phyloP scores from a whole-genome alignment of 1,140 invertebrate species.

The Zaprionus gabonicus region DNA sequence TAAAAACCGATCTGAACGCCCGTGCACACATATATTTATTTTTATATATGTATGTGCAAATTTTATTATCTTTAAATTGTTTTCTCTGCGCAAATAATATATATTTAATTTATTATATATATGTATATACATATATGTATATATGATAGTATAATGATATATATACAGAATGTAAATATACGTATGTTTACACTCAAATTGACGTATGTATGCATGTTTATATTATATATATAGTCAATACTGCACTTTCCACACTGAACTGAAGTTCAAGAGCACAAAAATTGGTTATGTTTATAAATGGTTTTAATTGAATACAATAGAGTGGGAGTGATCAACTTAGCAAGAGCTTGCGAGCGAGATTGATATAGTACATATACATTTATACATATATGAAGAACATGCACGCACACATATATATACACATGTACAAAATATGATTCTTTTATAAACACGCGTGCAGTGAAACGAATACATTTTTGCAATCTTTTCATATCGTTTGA shows the following conservation, averaged over 20 bases:
- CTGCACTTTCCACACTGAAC: conserved; percentile 62
- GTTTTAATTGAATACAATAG: conserved; percentile 79
- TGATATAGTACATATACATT: conserved; percentile 12
- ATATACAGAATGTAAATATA: background rate
- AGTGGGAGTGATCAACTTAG: conserved; percentile 61
- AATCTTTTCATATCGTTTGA: too few species aligned
- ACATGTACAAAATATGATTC: background rate
- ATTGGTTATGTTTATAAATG: conserved; percentile 75
- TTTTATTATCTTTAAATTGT: too few species aligned
- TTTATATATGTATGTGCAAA: background rate
- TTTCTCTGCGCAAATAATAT: too few species aligned
- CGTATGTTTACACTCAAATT: background rate
- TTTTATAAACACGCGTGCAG: background rate
- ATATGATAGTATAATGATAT: background rate
- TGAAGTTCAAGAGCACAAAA: conserved; percentile 79
- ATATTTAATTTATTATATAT: background rate
- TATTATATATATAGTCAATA: conserved; percentile 36
- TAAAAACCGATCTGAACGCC: background rate
- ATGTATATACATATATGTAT: background rate
- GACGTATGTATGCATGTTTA: background rate
- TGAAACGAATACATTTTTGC: too few species aligned
- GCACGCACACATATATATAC: background rate
- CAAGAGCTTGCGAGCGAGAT: conserved; percentile 45
- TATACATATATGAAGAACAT: background rate
- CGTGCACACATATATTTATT: conserved; percentile 8